Conservation (phyloP, 2,888 invertebrate species). For the Cerceris rybyensis region DNA sequence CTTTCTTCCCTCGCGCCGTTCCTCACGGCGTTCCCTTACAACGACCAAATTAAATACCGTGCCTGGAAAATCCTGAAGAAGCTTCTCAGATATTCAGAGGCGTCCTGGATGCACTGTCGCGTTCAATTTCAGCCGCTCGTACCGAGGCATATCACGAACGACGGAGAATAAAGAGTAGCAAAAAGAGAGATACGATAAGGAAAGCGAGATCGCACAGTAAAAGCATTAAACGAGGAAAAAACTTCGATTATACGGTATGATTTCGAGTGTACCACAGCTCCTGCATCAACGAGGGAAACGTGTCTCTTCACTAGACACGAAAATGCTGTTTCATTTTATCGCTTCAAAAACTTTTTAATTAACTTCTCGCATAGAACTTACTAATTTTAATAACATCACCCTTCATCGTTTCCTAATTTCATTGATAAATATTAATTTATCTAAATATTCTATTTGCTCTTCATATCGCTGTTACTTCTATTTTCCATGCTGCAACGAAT, state of each 20-base stretch:
- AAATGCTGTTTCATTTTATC: conserved; percentile 9
- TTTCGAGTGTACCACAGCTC: not conserved
- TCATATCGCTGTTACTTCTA: too few relatives aligned
- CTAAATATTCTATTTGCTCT: too few relatives aligned
- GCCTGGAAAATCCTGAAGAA: conserved; percentile 60
- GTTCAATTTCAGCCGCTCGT: conserved; percentile 63
- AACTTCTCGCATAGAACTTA: conserved; percentile 54
- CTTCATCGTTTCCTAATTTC: conserved; percentile 11
- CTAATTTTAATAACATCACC: conserved; percentile 58
- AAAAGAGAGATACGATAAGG: conserved; percentile 4
- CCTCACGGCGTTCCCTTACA: conserved; percentile 56
- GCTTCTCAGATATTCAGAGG: conserved; percentile 63
- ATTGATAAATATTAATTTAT: conserved; percentile 1
- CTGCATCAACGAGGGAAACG: not conserved
- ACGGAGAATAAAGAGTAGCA: conserved; percentile 11
- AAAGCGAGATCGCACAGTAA: conserved; percentile 18
- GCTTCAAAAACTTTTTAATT: conserved; percentile 51
- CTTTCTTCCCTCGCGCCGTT: conserved; percentile 24
- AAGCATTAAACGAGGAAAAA: conserved; percentile 22
- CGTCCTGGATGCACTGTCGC: conserved; percentile 64
- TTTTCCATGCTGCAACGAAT: too few relatives aligned
- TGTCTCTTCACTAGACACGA: not conserved
- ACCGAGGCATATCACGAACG: conserved; percentile 42
- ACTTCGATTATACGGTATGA: conserved; percentile 35
- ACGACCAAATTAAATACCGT: conserved; percentile 72